Percentiles rank a stretch among this genome's conserved stretches.
Conservation (phyloP, 2,113 vertebrate species). For the Helogale parvula region DNA sequence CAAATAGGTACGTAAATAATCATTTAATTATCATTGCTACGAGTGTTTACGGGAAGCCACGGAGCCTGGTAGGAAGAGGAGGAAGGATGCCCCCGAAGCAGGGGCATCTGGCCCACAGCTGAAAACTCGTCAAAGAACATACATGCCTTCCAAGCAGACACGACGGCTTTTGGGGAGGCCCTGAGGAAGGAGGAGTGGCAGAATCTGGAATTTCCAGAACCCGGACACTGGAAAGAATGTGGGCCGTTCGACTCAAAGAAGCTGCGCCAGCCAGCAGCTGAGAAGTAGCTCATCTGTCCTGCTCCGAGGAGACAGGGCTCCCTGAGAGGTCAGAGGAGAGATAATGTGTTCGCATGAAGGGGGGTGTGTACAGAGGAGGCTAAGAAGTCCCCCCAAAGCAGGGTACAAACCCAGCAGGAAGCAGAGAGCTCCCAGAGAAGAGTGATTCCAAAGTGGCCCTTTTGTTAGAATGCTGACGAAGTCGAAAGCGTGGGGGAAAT, state of each 20-base stretch:
- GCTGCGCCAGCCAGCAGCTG: not conserved
- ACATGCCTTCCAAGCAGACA: not conserved
- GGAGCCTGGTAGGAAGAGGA: not conserved
- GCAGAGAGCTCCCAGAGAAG: not conserved
- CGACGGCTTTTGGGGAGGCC: not conserved
- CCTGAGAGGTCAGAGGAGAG: not conserved
- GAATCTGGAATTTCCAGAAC: not conserved
- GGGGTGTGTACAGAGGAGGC: not conserved
- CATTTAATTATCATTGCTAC: not conserved
- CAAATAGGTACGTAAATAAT: not conserved
- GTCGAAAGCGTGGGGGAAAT: not conserved
- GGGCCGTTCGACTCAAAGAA: not conserved
- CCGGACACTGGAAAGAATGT: not conserved
- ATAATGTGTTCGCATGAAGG: not conserved
- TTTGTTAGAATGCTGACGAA: not conserved
- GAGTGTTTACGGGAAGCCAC: not conserved
- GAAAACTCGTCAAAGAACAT: not conserved
- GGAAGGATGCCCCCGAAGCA: not conserved
- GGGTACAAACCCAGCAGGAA: not conserved
- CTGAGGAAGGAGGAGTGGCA: not conserved
- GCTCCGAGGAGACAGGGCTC: not conserved
- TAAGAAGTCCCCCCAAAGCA: not conserved
- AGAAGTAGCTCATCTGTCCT: not conserved
- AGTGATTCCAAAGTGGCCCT: rapidly evolving
- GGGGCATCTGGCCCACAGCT: not conserved